Base-by-base conservation (phyloP, 2,113 vertebrate genomes). In the Scolopax mira region DNA sequence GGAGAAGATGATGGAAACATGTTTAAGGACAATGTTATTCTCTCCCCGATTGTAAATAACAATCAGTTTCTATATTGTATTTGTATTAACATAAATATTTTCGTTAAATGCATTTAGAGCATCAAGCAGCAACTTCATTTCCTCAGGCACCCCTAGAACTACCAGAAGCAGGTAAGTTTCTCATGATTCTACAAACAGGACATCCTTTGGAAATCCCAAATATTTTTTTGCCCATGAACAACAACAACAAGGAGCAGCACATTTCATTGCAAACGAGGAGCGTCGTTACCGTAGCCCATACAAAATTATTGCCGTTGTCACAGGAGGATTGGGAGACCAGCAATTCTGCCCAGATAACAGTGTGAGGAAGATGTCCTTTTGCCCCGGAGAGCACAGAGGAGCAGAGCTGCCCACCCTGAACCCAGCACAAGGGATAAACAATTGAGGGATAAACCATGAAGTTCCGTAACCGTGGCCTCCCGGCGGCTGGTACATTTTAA, bases 1-100 rank as follows among this genome's bases (percentile, higher is more conserved):
- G 31, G 33, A 39, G 69, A 10, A 44, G 13, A 6, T 0, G 3
- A 28, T 4, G 7, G 37, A 71, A 62, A 61, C 0, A 1, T 2
- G 6, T 33, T 70, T 42, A 39, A 41, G 81, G 51, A 35, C 9
- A 37, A 16, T 5, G 11, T 31, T 49, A 22, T 48, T 84, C 52
- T 48, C 54, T 37, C 49, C 33, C 30, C 21, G 18, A 39, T 30
- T 51, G 13, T 57, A 48, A 90, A 23, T 30, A 44, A 37, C 16
- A 12, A 28, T 11, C 28, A 12, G 18, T 25, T 51, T 33, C 35
- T 57, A 2, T 28, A 3, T 73, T 22, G 74, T 16, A 10, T 55
- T 66, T n/a, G 27, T 7, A n/a, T 79, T 67, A 57, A 25, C 5
- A 5, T 9, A 9, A 1, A 5, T n/a, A 5, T 55, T 60, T 78